phyloP scores from a whole-genome alignment of 2,888 invertebrate genomes.

The Hartigia nigra region DNA sequence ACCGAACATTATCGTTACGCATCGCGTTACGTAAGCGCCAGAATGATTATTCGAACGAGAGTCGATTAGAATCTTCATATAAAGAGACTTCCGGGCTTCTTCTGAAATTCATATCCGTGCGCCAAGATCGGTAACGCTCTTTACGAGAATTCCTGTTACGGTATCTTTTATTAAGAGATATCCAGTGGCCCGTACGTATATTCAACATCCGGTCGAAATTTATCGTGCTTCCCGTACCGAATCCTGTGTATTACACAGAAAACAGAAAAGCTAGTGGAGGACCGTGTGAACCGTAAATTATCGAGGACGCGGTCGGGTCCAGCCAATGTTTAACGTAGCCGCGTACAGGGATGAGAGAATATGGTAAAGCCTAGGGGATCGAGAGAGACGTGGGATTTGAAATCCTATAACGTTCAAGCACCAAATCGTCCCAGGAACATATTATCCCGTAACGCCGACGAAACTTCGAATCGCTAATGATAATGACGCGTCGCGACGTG shows the following conservation, averaged over 20 bases:
- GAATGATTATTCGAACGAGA: background rate
- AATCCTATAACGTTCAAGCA: background rate
- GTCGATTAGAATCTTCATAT: background rate
- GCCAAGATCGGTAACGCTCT: background rate
- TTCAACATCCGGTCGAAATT: background rate
- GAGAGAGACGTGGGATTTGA: background rate
- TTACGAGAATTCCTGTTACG: background rate
- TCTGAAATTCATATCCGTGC: background rate
- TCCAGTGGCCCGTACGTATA: background rate
- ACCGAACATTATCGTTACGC: background rate
- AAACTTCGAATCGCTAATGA: slow-evolving; percentile 42
- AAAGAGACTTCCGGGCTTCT: background rate
- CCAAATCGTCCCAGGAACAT: background rate
- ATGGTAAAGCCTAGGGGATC: background rate
- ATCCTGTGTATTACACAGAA: slow-evolving; percentile 21
- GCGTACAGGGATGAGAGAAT: background rate
- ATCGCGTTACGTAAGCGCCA: background rate
- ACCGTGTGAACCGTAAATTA: slow-evolving; percentile 12
- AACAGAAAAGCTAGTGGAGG: slow-evolving; percentile 18
- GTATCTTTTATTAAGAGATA: background rate
- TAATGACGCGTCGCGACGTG: slow-evolving; percentile 38
- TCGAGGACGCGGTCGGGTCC: slow-evolving; percentile 7
- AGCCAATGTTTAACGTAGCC: background rate
- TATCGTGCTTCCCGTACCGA: slow-evolving; percentile 4
- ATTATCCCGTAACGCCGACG: slow-evolving; percentile 9